A percentile compares a stretch with the other conserved stretches of the same genome.
These are phyloP conservation scores for Pseudois nayaur DNA, from an alignment of 2,113 vertebrate species.

Conservation along the genomic window DNA sequence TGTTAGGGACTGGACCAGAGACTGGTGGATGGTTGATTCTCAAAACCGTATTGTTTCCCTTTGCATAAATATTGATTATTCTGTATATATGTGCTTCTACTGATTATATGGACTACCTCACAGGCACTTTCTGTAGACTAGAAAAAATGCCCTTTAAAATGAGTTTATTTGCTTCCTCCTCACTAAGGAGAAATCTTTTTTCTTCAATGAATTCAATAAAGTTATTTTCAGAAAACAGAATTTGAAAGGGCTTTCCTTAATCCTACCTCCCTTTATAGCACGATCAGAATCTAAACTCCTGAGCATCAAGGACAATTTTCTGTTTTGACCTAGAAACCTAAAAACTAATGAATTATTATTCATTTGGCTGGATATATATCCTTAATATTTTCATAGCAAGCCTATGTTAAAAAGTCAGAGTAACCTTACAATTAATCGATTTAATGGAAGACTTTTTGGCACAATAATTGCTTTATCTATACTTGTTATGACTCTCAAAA, in stretches of 20 bases:
- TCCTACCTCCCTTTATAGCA: background rate
- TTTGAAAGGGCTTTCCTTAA: slow-evolving; percentile 20
- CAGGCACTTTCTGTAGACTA: background rate
- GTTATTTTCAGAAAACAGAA: background rate
- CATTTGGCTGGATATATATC: background rate
- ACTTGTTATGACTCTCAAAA: slow-evolving; percentile 6
- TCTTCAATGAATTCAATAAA: slow-evolving; percentile 7
- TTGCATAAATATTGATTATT: background rate
- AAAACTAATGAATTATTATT: background rate
- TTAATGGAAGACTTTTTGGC: background rate
- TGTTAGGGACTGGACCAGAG: background rate
- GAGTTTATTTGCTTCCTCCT: background rate
- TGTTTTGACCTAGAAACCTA: background rate
- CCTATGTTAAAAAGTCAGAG: background rate
- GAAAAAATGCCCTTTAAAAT: background rate
- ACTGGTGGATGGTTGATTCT: background rate
- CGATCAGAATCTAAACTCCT: background rate
- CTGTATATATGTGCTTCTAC: background rate
- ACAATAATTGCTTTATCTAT: slow-evolving; percentile 4
- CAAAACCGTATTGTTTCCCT: background rate
- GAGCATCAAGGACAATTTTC: background rate
- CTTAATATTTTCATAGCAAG: slow-evolving; percentile 2
- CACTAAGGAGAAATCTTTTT: background rate
- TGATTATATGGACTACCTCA: background rate
- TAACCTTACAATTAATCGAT: slow-evolving; percentile 29